phyloP scores from a whole-genome alignment of 2,797 vertebrate genomes.

The Threskiornis aethiopicus region DNA sequence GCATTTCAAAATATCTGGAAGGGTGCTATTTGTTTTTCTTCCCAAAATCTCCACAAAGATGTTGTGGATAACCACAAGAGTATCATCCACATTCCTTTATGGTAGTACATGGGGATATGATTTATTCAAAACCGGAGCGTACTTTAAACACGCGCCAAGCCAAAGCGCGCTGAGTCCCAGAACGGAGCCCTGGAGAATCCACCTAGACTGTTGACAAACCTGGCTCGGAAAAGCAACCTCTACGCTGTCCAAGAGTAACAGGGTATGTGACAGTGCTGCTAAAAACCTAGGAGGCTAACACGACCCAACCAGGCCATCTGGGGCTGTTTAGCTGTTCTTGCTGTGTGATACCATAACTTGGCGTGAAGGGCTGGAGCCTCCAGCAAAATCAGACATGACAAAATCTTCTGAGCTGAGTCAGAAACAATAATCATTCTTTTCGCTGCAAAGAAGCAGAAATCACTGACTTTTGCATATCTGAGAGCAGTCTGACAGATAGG shows the following conservation, averaged over 20 bases:
- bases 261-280: neutral
- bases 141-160: neutral
- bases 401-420: constrained; percentile 40
- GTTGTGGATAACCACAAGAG: constrained; percentile 21
- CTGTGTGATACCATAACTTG: constrained; percentile 30
- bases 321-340: constrained; percentile 47
- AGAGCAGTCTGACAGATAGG: neutral
- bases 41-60: constrained; percentile 45
- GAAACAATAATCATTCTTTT: neutral
- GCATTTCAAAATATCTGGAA: constrained; percentile 63
- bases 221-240: neutral
- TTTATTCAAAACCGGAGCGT: neutral
- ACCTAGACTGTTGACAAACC: constrained; percentile 5
- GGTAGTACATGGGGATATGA: neutral
- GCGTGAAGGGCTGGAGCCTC: constrained; percentile 2
- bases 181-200: neutral
- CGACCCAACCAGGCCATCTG: constrained; percentile 9
- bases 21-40: constrained; percentile 24
- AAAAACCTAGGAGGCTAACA: neutral
- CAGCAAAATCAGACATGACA: constrained; percentile 36
- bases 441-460: neutral
- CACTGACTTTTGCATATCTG: neutral
- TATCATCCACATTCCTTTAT: constrained; percentile 39
- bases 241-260: neutral
- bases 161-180: neutral